Conservation (phyloP, 2,797 vertebrate genomes). For the Melanotaenia trifasciata region DNA sequence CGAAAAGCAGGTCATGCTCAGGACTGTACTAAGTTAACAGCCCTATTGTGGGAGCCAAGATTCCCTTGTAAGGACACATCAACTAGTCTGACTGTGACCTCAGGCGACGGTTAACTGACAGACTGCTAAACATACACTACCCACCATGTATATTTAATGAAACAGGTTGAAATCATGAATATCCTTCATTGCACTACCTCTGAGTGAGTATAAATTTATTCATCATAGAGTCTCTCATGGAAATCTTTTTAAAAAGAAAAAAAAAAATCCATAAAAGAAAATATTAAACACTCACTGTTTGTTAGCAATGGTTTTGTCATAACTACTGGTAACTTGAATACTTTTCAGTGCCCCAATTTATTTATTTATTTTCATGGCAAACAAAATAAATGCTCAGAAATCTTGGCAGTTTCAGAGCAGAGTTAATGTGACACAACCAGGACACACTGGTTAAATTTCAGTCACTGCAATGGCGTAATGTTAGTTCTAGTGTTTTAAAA, state of each 20-base stretch:
- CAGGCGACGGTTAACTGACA: constrained; percentile 11
- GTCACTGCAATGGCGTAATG: neutral
- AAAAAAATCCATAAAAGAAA: too few relatives aligned
- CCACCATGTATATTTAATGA: neutral
- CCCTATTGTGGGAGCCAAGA: neutral
- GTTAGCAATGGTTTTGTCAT: neutral
- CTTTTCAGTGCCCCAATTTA: too few relatives aligned
- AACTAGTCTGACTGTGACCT: neutral
- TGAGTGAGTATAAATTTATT: neutral
- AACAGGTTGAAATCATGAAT: neutral
- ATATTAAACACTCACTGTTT: too few relatives aligned
- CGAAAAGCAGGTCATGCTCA: neutral
- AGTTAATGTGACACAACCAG: neutral
- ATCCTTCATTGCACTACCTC: neutral
- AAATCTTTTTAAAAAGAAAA: neutral
- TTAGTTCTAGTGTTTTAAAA: neutral
- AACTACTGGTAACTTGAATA: neutral
- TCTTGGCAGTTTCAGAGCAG: neutral
- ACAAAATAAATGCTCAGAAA: neutral
- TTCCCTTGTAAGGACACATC: constrained; percentile 25
- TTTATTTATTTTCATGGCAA: neutral
- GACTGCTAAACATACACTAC: neutral
- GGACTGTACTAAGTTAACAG: neutral
- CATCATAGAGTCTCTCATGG: neutral
- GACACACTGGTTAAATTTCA: neutral